A percentile compares a stretch with the other conserved stretches of the same genome.
These are phyloP conservation scores for Carcina quercana DNA, from an alignment of 2,888 invertebrate species.

Conservation along the genomic window DNA sequence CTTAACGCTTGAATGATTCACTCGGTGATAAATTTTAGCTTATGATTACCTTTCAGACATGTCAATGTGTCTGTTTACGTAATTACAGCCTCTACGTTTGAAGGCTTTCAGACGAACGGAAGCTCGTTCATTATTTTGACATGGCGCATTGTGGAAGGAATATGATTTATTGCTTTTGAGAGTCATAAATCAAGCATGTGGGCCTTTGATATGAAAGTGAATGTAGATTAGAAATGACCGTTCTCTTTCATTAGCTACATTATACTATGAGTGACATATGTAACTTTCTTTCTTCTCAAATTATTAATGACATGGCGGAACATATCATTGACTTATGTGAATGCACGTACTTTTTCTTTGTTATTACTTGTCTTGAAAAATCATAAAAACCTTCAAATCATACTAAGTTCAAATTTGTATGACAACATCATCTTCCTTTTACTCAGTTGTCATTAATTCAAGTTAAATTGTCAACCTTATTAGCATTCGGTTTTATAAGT, in stretches of 20 bases:
- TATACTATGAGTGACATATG: too few relatives aligned
- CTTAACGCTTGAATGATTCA: slow-evolving; percentile 72
- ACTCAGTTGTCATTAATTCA: too few relatives aligned
- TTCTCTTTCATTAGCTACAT: not conserved
- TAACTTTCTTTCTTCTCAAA: not conserved
- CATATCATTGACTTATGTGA: too few relatives aligned
- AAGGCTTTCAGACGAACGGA: slow-evolving; percentile 54
- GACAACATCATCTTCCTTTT: too few relatives aligned
- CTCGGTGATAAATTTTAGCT: slow-evolving; percentile 73
- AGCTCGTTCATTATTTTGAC: slow-evolving; percentile 52
- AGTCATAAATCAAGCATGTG: slow-evolving; percentile 57
- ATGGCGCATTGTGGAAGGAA: slow-evolving; percentile 41
- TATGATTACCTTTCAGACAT: slow-evolving; percentile 73
- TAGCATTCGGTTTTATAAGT: too few relatives aligned
- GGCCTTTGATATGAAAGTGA: slow-evolving; percentile 29
- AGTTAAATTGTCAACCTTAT: too few relatives aligned
- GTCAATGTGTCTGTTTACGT: slow-evolving; percentile 71
- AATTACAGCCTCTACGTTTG: slow-evolving; percentile 58
- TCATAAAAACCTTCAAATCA: too few relatives aligned
- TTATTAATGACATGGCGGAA: not conserved
- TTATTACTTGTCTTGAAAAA: too few relatives aligned
- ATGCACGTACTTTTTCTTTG: too few relatives aligned
- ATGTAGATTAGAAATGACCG: slow-evolving; percentile 45
- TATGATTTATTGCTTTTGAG: slow-evolving; percentile 52
- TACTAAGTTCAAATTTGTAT: too few relatives aligned